Conservation (phyloP, 2,888 invertebrate species). For the Leucoptera coffeella region DNA sequence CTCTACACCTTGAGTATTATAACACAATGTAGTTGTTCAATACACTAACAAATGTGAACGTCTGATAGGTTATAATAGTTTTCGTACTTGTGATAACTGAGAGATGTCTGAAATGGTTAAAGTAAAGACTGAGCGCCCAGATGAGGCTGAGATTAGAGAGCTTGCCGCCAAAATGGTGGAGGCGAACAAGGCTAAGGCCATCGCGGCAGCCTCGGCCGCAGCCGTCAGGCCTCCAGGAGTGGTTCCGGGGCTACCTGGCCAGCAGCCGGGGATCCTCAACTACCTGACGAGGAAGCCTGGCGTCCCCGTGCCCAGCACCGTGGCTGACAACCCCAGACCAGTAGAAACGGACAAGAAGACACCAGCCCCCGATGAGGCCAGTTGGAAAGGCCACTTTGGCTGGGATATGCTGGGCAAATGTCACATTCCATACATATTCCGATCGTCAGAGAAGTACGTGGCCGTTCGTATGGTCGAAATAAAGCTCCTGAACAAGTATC, state of each 20-base stretch:
- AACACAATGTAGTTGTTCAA: no score
- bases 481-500: constrained; percentile 83
- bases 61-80: no score
- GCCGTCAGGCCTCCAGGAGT: constrained; percentile 40
- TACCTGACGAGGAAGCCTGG: constrained; percentile 48
- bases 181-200: constrained; percentile 64
- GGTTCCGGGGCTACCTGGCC: constrained; percentile 25
- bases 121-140: constrained; percentile 70
- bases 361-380: constrained; percentile 63
- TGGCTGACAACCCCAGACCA: constrained; percentile 17
- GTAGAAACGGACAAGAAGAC: constrained; percentile 33
- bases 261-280: constrained; percentile 56
- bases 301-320: constrained; percentile 12
- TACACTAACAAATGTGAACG: no score
- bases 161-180: constrained; percentile 84
- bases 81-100: no score
- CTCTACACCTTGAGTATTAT: no score
- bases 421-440: constrained; percentile 83
- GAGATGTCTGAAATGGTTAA: constrained; percentile 32
- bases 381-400: constrained; percentile 78
- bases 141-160: constrained; percentile 83
- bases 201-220: constrained; percentile 42
- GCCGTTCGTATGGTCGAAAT: constrained; percentile 93
- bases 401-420: constrained; percentile 85
- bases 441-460: constrained; percentile 79